Percentiles rank a stretch among this genome's conserved stretches.
Conservation (phyloP, 2,888 invertebrate species). For the Latheticus oryzae region DNA sequence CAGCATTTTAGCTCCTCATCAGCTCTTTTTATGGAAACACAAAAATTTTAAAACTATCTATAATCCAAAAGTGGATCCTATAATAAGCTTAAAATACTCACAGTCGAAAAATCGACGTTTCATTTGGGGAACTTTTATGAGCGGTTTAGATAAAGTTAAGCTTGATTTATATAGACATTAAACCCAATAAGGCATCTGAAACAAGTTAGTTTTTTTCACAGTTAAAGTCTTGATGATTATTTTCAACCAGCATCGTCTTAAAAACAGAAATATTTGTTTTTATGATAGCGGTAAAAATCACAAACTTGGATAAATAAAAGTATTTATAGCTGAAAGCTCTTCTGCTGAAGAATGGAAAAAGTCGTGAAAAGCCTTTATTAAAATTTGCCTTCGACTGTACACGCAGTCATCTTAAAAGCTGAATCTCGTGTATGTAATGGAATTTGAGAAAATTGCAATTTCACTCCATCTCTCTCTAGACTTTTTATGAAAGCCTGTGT, state of each 20-base stretch:
- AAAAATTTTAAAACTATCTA: too few species aligned
- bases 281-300: too few species aligned
- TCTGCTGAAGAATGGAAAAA: constrained; percentile 20
- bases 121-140: constrained; percentile 46
- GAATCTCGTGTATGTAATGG: constrained; percentile 48
- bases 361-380: constrained; percentile 46
- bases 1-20: constrained; percentile 23
- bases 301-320: constrained; percentile 2
- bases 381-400: constrained; percentile 47
- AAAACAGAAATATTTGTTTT: constrained; percentile 16
- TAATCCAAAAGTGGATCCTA: too few species aligned
- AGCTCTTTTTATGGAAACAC: constrained; percentile 6
- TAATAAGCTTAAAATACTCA: too few species aligned
- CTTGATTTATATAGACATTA: constrained; percentile 53
- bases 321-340: constrained; percentile 24
- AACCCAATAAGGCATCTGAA: too few species aligned
- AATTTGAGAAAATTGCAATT: constrained; percentile 52
- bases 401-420: constrained; percentile 51
- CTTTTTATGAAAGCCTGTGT: constrained; percentile 31
- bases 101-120: too few species aligned
- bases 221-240: constrained; percentile 6
- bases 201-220: constrained; percentile 28
- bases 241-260: constrained; percentile 3
- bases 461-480: constrained; percentile 40
- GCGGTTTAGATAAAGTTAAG: constrained; percentile 51